phyloP scores from a whole-genome alignment of 2,888 invertebrate species.

The Cabera pusaria region DNA sequence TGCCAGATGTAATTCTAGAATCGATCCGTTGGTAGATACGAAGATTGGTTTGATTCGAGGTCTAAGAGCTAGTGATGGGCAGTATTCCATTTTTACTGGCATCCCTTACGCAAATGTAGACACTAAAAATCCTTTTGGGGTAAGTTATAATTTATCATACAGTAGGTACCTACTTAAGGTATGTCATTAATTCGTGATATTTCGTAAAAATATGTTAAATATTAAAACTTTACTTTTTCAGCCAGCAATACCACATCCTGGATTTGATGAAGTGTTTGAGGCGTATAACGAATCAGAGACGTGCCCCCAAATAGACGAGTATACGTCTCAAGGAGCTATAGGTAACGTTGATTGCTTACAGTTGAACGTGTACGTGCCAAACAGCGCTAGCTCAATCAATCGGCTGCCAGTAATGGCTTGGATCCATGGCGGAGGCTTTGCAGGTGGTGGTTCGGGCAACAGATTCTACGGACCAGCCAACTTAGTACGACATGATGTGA shows the following conservation, averaged over 20 bases:
- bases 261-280: conserved; percentile 31
- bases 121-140: conserved; percentile 35
- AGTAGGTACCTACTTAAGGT: no score
- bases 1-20: conserved; percentile 16
- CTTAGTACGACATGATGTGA: conserved; percentile 33
- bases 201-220: no score
- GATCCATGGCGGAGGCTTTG: conserved; percentile 32
- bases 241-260: conserved; percentile 28
- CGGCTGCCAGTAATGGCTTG: conserved; percentile 32
- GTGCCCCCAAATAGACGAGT: conserved; percentile 31
- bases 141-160: conserved; percentile 20
- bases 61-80: conserved; percentile 25
- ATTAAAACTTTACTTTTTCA: conserved; percentile 10
- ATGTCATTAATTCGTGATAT: background rate
- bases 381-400: conserved; percentile 22
- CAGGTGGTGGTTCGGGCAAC: conserved; percentile 9
- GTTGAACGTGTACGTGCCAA: conserved; percentile 36
- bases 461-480: conserved; percentile 17
- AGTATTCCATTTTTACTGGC: conserved; percentile 36
- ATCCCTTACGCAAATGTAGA: conserved; percentile 40
- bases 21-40: conserved; percentile 35
- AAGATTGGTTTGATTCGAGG: conserved; percentile 35
- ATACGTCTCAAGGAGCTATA: background rate
- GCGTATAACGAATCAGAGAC: conserved; percentile 32
- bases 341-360: conserved; percentile 35